phyloP scores from a whole-genome alignment of 2,113 vertebrate genomes.

The Dasyprocta punctata region DNA sequence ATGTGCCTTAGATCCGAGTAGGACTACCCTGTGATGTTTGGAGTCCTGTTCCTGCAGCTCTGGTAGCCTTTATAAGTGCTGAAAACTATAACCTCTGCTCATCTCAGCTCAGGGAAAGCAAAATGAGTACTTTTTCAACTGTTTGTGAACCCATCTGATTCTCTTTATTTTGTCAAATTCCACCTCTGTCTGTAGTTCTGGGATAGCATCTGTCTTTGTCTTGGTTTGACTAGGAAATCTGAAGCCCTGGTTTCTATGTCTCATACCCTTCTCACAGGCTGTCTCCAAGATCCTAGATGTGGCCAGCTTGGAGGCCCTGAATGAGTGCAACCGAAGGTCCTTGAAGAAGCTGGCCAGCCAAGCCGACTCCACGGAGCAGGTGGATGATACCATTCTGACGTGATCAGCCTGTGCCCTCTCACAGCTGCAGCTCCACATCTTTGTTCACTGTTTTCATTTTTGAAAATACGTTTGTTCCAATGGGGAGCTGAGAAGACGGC shows the following conservation, averaged over 20 bases:
- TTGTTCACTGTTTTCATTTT: constrained; percentile 89
- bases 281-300: constrained; percentile 94
- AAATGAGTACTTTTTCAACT: background rate
- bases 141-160: background rate
- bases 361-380: constrained; percentile 94
- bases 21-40: background rate
- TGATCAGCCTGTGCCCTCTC: constrained; percentile 84
- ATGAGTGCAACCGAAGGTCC: constrained; percentile 94
- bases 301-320: constrained; percentile 95
- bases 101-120: background rate
- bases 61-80: background rate
- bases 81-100: background rate
- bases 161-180: background rate
- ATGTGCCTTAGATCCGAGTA: background rate
- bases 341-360: constrained; percentile 94
- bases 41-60: too few species aligned
- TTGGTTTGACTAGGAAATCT: background rate
- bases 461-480: constrained; percentile 87
- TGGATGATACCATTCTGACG: constrained; percentile 98
- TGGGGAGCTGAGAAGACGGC: constrained; percentile 83
- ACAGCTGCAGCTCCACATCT: constrained; percentile 80
- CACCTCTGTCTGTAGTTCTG: background rate
- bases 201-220: background rate
- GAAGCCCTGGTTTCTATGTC: background rate
- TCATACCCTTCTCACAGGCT: constrained; percentile 82